Conservation (phyloP, 92 coral and sea anemone genomes). For the Zoanthus sansibaricus region DNA sequence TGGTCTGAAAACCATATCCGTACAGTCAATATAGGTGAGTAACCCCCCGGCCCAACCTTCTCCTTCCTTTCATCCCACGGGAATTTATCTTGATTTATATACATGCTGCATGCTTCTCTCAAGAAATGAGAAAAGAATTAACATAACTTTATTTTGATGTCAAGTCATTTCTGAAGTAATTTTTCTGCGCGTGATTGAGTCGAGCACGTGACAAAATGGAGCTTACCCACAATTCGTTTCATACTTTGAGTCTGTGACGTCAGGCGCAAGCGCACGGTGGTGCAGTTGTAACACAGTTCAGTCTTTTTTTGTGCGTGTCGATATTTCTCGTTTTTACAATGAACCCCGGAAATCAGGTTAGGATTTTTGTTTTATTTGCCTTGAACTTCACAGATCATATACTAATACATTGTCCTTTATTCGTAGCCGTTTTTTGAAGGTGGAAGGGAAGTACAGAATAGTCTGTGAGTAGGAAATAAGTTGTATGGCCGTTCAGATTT, state of each 20-base stretch:
- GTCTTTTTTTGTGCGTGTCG: constrained; percentile 67
- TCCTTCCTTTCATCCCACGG: no score
- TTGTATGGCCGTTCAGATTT: constrained; percentile 13
- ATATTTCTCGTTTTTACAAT: constrained; percentile 14
- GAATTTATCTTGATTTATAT: no score
- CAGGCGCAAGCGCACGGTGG: constrained; percentile 72
- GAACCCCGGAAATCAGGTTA: constrained; percentile 34
- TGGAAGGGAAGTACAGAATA: constrained; percentile 73
- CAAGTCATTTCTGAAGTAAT: no score
- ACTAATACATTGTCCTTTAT: constrained; percentile 28
- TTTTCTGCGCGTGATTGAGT: no score
- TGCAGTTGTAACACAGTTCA: constrained; percentile 51
- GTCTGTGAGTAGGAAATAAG: constrained; percentile 75
- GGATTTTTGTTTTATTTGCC: neutral
- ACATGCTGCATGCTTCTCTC: no score
- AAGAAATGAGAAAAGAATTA: no score
- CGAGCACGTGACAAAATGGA: constrained; percentile 41
- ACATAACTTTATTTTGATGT: no score
- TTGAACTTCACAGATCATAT: constrained; percentile 24
- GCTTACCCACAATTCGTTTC: constrained; percentile 23
- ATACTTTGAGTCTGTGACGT: constrained; percentile 62
- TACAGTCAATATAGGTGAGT: no score
- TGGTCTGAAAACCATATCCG: no score
- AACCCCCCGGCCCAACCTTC: no score
- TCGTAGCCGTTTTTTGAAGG: constrained; percentile 61